Evolutionary conservation across 2,888 invertebrate genomes (phyloP), one percentile per base, ranked within the genome.

Genomic region (Cremastinae sp.): DNA sequence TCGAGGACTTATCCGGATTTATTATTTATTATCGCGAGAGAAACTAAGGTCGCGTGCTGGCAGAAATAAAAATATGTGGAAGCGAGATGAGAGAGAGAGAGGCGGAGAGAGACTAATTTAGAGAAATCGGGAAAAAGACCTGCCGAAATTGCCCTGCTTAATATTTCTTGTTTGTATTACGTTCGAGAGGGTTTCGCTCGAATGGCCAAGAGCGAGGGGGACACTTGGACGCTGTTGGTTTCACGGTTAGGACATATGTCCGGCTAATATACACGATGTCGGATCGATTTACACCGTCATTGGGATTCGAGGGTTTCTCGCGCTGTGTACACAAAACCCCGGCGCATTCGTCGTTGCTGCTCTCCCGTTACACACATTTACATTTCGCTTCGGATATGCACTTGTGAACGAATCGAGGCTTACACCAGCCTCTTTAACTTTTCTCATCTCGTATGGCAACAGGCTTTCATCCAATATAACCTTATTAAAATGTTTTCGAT

Each of bases 181-280:
- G 12, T 5, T 53, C 28, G 9, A n/a, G 45, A 14, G 68, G 10
- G 20, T 43, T 66, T 43, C 28, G 22, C 51, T 22, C 51, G 20
- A 10, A 12, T 12, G 36, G 22, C 10, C 4, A 51, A 14, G 8
- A 51, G 28, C 9, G n/a, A 16, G 61, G 61, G 22, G 14, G 22
- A 22, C 2, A n/a, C 5, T 2, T 59, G 12, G 59, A n/a, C 62
- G 58, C 20, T 49, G 70, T 43, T 43, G 1, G 20, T 76, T 59
- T 49, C 61, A 66, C 61, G 20, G 69, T 22, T 14, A 28, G 61
- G 70, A 74, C 77, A 77, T 77, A 77, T 77, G 77, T 65, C 77
- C 61, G 61, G 49, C 59, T 36, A 62, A 70, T 62, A 62, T 70
- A 70, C 61, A 62, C 70, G 62, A 70, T 62, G 61, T 54, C 54